phyloP scores from a whole-genome alignment of 2,797 vertebrate genomes.

The Salarias fasciatus region DNA sequence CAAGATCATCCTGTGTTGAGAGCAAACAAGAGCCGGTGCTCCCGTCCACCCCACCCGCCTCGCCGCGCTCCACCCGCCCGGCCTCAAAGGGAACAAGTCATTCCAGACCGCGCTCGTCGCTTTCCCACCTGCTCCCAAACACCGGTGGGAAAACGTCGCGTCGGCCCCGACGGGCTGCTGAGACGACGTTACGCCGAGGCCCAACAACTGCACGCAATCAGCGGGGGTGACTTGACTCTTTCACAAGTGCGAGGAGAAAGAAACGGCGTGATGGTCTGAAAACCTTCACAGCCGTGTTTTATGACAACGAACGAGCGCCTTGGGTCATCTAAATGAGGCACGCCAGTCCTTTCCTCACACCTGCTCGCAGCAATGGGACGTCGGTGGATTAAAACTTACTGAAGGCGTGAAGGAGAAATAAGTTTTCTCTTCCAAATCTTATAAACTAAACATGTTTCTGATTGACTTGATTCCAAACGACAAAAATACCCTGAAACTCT shows the following conservation, averaged over 20 bases:
- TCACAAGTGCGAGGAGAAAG: constrained; percentile 14
- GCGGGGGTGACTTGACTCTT: constrained; percentile 11
- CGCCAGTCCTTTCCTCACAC: constrained; percentile 36
- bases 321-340: constrained; percentile 2
- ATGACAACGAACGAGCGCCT: neutral
- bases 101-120: constrained; percentile 37
- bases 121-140: constrained; percentile 55
- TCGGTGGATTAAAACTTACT: no score
- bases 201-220: constrained; percentile 19
- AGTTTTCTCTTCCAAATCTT: constrained; percentile 22
- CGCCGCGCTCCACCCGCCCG: neutral
- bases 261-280: constrained; percentile 6
- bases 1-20: constrained; percentile 78
- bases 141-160: constrained; percentile 28
- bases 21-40: constrained; percentile 77
- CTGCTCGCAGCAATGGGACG: no score
- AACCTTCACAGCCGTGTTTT: neutral
- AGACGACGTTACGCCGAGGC: neutral
- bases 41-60: constrained; percentile 11
- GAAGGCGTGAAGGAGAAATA: constrained; percentile 12
- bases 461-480: constrained; percentile 45
- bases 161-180: no score
- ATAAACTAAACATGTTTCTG: constrained; percentile 53
- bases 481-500: constrained; percentile 10
- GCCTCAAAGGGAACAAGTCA: constrained; percentile 44